Evolutionary conservation across 2,797 vertebrate genomes (phyloP).

Genomic region (Chelidonichthys spinosus): DNA sequence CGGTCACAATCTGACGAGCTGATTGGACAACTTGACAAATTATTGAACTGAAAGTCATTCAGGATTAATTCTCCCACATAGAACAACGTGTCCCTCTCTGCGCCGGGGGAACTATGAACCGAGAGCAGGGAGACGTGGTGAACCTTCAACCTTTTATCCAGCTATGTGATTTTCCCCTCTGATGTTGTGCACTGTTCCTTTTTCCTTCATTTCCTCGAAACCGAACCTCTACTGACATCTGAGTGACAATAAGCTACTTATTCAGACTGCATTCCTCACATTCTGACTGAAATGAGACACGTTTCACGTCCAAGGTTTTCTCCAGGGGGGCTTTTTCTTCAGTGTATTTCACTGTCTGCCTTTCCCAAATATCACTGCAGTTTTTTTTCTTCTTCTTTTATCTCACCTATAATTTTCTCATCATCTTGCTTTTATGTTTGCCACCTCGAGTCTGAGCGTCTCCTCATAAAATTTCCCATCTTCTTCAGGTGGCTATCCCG

Average conservation of each 20-base stretch:
- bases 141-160: conserved; percentile 31
- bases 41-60: conserved; percentile 37
- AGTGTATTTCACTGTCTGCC: neutral
- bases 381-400: neutral
- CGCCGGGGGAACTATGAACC: neutral
- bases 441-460: neutral
- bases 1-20: conserved; percentile 32
- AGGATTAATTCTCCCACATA: conserved; percentile 15
- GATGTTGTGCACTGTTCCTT: conserved; percentile 57
- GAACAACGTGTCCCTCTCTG: neutral
- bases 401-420: neutral
- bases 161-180: conserved; percentile 48
- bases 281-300: conserved; percentile 68
- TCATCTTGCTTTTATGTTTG: neutral
- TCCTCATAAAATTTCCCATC: neutral
- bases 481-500: conserved; percentile 90
- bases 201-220: conserved; percentile 63
- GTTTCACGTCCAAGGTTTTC: conserved; percentile 43
- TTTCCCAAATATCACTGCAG: neutral
- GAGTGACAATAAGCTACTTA: conserved; percentile 74
- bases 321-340: conserved; percentile 12
- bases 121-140: conserved; percentile 21
- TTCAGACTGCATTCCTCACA: conserved; percentile 71
- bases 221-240: conserved; percentile 56
- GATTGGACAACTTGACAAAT: conserved; percentile 33